Evolutionary conservation across 1,140 invertebrate genomes (phyloP).

Genomic region (Diachasmimorpha longicaudata): DNA sequence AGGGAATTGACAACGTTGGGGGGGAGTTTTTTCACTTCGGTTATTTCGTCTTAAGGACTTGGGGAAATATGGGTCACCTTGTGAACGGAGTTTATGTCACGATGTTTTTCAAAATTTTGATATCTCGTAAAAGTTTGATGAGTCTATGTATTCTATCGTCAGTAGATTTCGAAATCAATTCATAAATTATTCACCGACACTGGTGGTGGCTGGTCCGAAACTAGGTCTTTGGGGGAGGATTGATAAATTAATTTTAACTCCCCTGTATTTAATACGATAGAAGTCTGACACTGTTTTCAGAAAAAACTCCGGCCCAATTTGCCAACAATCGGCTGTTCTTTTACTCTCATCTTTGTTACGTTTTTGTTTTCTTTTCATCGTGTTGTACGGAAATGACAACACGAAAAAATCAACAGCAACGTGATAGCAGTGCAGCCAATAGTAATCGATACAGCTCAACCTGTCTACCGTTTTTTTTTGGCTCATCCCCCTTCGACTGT

Average conservation of each 20-base stretch:
- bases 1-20: neutral
- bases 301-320: neutral
- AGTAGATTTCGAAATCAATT: no score
- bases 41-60: neutral
- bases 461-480: neutral
- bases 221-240: no score
- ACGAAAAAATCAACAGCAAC: neutral
- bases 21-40: neutral
- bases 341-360: neutral
- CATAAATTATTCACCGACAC: no score
- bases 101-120: neutral
- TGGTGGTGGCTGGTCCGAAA: no score
- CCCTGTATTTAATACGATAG: neutral
- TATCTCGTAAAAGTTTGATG: neutral
- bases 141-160: no score
- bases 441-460: neutral
- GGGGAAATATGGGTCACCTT: neutral
- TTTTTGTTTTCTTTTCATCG: neutral
- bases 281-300: neutral
- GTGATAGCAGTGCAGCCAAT: neutral
- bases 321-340: neutral
- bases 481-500: neutral
- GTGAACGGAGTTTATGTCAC: neutral
- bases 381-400: neutral
- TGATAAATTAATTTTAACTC: no score